Evolutionary conservation across 2,797 vertebrate genomes (phyloP).

Genomic region (Carapus acus): DNA sequence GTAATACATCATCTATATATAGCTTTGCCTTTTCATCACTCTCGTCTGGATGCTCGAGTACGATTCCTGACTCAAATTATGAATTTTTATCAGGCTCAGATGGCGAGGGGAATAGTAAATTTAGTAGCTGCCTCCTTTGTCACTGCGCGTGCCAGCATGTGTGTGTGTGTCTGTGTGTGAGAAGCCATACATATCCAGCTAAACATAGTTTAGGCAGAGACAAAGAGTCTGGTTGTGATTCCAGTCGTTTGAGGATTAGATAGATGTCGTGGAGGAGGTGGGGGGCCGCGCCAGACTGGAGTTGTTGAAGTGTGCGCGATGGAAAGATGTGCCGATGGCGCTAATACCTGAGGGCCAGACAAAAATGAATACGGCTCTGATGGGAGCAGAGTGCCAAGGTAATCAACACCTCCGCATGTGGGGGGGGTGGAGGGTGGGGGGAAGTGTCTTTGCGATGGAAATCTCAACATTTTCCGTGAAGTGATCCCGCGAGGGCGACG

Average conservation of each 20-base stretch:
- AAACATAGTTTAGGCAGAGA: constrained; percentile 37
- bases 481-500: constrained; percentile 15
- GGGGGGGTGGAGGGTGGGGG: not conserved
- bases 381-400: constrained; percentile 27
- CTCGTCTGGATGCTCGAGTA: constrained; percentile 57
- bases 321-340: constrained; percentile 31
- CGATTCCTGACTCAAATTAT: constrained; percentile 51
- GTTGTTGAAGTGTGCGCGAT: constrained; percentile 25
- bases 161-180: constrained; percentile 28
- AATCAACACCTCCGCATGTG: constrained; percentile 47
- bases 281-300: too few species aligned
- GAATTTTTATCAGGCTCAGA: constrained; percentile 35
- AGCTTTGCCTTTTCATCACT: constrained; percentile 61
- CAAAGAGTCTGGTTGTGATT: constrained; percentile 28
- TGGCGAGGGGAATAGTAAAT: constrained; percentile 51
- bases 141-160: constrained; percentile 30
- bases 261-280: constrained; percentile 5
- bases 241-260: constrained; percentile 21
- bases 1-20: constrained; percentile 69
- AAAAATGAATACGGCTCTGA: constrained; percentile 33
- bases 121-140: constrained; percentile 51
- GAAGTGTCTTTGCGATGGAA: constrained; percentile 12
- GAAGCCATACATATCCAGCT: constrained; percentile 45
- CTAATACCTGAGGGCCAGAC: constrained; percentile 27
- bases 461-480: constrained; percentile 25